Conservation (phyloP, 64 coral and sea anemone species). For the Anthopleura sola region DNA sequence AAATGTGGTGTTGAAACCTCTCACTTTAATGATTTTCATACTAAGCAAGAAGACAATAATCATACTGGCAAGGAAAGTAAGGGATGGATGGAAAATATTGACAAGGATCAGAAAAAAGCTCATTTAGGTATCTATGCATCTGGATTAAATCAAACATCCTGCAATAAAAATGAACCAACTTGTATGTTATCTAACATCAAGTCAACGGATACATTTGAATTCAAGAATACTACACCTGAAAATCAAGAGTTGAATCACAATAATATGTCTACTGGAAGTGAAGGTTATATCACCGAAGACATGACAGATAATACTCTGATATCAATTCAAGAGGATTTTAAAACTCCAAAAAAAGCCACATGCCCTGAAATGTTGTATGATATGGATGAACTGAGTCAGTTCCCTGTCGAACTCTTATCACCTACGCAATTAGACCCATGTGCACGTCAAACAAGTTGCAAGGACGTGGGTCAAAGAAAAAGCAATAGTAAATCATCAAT, state of each 20-base stretch:
- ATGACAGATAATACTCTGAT: not conserved
- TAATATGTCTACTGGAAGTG: not conserved
- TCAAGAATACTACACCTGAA: not conserved
- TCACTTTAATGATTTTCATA: not conserved
- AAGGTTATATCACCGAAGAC: not conserved
- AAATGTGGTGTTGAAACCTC: not conserved
- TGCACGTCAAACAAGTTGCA: not conserved
- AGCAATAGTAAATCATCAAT: not conserved
- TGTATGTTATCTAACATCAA: not conserved
- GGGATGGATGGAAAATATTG: not conserved
- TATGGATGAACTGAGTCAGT: constrained; percentile 58
- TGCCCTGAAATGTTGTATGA: constrained; percentile 21
- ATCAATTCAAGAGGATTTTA: constrained; percentile 1
- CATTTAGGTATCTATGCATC: too few species aligned
- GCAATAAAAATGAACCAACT: not conserved
- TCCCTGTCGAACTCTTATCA: constrained; percentile 30
- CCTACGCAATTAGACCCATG: not conserved
- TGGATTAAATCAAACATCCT: not conserved
- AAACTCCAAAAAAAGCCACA: not conserved
- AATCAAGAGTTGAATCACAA: not conserved
- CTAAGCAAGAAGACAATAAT: not conserved
- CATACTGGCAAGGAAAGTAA: not conserved
- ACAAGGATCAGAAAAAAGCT: not conserved
- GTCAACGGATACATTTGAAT: not conserved
- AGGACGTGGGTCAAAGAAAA: not conserved